These are phyloP conservation scores for Autographa pulchrina DNA, from an alignment of 2,888 invertebrate species.

Conservation along the genomic window DNA sequence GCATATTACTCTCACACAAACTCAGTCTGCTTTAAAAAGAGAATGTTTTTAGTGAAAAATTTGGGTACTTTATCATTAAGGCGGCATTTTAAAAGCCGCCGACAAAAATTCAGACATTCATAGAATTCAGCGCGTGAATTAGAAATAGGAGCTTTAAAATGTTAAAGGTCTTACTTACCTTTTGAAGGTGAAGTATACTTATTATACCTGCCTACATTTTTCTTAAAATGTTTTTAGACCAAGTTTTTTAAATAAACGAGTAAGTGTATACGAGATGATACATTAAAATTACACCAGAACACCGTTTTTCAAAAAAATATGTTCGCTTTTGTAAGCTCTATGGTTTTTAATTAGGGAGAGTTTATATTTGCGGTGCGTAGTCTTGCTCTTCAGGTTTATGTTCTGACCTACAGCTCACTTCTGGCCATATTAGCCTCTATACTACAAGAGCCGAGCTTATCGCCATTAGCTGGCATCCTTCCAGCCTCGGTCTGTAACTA, in stretches of 20 bases:
- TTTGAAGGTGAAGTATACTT: conserved; percentile 5
- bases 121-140: conserved; percentile 51
- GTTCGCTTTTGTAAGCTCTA: background rate
- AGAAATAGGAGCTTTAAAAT: conserved; percentile 21
- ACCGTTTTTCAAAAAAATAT: too few relatives aligned
- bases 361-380: background rate
- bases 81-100: conserved; percentile 42
- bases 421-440: conserved; percentile 1
- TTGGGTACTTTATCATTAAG: conserved; percentile 43
- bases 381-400: background rate
- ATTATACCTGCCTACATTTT: background rate
- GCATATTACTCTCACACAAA: conserved; percentile 29
- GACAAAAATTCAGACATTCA: conserved; percentile 40
- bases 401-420: background rate
- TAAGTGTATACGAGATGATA: background rate
- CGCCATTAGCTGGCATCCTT: conserved; percentile 8
- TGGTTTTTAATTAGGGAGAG: background rate
- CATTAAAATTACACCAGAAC: background rate
- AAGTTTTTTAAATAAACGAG: background rate
- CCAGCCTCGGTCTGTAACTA: conserved; percentile 5
- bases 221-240: background rate
- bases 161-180: conserved; percentile 1
- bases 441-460: conserved; percentile 7
- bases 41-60: conserved; percentile 51
- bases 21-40: conserved; percentile 44